A percentile compares a stretch with the other conserved stretches of the same genome.
phyloP scores from a whole-genome alignment of 1,140 invertebrate species.

The Heliconius hewitsoni region DNA sequence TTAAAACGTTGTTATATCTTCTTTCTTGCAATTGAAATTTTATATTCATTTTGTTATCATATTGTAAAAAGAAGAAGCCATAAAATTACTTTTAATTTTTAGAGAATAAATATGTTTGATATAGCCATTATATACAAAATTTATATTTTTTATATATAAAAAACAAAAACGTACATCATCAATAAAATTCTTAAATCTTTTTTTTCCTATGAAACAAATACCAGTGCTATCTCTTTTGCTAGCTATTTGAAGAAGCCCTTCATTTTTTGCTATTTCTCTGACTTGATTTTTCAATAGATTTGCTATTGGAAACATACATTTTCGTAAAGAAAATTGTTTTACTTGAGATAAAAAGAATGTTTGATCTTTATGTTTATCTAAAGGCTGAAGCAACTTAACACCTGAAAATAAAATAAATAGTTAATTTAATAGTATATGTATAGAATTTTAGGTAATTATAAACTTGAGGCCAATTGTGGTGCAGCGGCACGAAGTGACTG shows the following conservation, averaged over 20 bases:
- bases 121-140: no score
- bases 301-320: conserved; percentile 96
- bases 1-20: no score
- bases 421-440: no score
- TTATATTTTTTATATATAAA: no score
- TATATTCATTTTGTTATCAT: no score
- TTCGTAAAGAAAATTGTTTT: conserved; percentile 87
- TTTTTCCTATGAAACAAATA: conserved; percentile 97
- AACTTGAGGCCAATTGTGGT: no score
- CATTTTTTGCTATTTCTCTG: conserved; percentile 88
- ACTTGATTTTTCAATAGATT: conserved; percentile 88
- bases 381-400: conserved; percentile 86
- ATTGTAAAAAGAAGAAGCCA: no score
- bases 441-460: no score
- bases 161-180: conserved; percentile 81
- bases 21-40: no score
- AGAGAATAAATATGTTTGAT: no score
- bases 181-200: conserved; percentile 89
- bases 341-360: conserved; percentile 97
- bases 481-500: no score
- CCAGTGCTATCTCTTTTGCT: conserved; percentile 96
- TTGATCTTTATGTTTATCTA: conserved; percentile 94
- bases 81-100: no score
- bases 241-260: conserved; percentile 88
- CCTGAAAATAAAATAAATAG: conserved; percentile 74